Base-by-base conservation (phyloP, 2,888 invertebrate species). In the Acheta domesticus region DNA sequence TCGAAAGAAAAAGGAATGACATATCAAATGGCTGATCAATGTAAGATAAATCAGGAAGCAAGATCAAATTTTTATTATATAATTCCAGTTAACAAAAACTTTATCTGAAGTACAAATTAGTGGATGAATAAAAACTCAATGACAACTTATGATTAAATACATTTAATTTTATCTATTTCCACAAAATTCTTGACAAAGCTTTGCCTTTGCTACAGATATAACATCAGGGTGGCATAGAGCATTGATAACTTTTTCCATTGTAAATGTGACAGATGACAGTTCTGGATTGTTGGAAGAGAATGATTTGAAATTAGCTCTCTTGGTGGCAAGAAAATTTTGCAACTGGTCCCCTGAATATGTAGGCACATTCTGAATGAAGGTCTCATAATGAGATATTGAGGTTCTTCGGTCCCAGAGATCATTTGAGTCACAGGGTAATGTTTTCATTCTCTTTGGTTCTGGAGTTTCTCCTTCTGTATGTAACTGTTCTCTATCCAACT, bases 141-240 rank as follows among this genome's bases (percentile, higher is more conserved):
- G 23, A 23, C 1, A 5, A 5, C 36, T 8, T 5, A 8, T 36
- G 36, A 36, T 36, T 36, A 36, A 36, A 36, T 36, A 1, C 8
- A 36, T 36, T 36, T 36, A 36, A 36, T 36, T 8, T 8, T 8
- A 36, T 5, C 8, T 36, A 36, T 36, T 36, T 36, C 36, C 36
- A 36, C 36, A 36, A 36, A 36, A 36, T 36, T 36, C 36, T 36
- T 62, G 62, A 62, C n/a, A 62, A 14, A 62, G n/a, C 49, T 87
- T 85, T 81, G 86, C 83, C 77, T 86, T 84, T 50, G 88, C 86
- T 83, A 87, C 84, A 81, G 85, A 87, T 83, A 93, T 89, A 76
- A 92, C 89, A 82, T 90, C 89, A 77, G 89, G 89, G 84, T 92
- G 89, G 84, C 92, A 92, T 83, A 93, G 89, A 49, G 92, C 89